phyloP scores from a whole-genome alignment of 2,888 invertebrate genomes.

The Drosophila cognata region DNA sequence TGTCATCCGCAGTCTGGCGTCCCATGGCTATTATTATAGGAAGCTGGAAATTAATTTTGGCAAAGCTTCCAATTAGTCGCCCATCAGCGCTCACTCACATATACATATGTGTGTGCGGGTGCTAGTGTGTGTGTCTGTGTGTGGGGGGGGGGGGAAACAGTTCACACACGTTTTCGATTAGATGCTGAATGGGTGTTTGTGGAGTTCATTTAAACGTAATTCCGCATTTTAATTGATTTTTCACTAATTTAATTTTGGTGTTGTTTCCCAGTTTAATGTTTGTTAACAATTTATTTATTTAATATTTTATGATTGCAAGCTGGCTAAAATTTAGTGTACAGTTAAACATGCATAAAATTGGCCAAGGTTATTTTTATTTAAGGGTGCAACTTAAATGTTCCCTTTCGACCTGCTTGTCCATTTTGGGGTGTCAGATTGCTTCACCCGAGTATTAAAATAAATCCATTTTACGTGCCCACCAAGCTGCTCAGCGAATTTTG shows the following conservation, averaged over 20 bases:
- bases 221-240: background rate
- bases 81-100: conserved; percentile 48
- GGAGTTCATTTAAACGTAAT: background rate
- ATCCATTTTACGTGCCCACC: conserved; percentile 70
- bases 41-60: conserved; percentile 77
- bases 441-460: conserved; percentile 56
- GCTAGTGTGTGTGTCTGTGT: conserved; percentile 12
- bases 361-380: background rate
- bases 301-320: background rate
- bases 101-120: conserved; percentile 16
- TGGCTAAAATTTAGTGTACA: background rate
- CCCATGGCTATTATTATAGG: conserved; percentile 68
- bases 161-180: background rate
- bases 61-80: conserved; percentile 74
- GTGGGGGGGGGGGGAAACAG: background rate
- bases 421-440: conserved; percentile 44
- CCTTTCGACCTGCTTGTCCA: conserved; percentile 30
- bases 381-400: background rate
- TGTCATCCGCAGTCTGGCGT: conserved; percentile 23
- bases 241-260: background rate
- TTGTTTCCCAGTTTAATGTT: background rate
- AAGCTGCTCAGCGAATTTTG: conserved; percentile 29
- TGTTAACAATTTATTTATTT: background rate
- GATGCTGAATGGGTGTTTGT: background rate
- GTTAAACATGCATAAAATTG: background rate